Conservation (phyloP, 2,797 vertebrate species). For the Bradypodion pumilum region DNA sequence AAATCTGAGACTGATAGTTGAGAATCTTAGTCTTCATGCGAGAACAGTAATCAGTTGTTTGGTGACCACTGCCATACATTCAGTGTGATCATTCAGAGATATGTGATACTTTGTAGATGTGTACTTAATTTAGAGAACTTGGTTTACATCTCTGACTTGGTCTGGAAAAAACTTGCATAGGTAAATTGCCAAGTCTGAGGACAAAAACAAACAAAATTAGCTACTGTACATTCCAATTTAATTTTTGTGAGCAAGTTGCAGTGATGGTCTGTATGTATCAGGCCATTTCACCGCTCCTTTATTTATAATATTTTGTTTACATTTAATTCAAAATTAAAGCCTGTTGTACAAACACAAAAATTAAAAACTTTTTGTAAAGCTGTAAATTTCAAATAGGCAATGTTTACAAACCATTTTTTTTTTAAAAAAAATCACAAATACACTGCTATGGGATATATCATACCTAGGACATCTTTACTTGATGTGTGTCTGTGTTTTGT, state of each 20-base stretch:
- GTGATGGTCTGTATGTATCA: not conserved
- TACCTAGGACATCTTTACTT: not conserved
- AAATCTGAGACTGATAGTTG: no score
- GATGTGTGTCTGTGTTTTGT: not conserved
- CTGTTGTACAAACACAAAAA: not conserved
- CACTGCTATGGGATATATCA: not conserved
- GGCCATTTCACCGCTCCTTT: not conserved
- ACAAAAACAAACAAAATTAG: no score
- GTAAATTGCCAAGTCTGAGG: not conserved
- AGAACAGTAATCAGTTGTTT: no score
- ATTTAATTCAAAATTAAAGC: no score
- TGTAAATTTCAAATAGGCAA: not conserved
- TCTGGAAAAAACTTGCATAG: not conserved
- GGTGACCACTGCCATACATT: no score
- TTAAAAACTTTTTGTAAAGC: not conserved
- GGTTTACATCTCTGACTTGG: not conserved
- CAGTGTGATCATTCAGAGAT: not conserved
- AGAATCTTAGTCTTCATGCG: no score
- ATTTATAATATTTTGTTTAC: not conserved
- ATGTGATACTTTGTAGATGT: not conserved
- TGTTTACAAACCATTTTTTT: not conserved
- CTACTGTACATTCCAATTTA: no score
- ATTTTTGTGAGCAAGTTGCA: not conserved
- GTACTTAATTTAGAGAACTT: not conserved
- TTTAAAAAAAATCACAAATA: not conserved